A percentile compares a stretch with the other conserved stretches of the same genome.
Conservation (phyloP, 1,140 invertebrate species). For the Drosophila nigrodunni region DNA sequence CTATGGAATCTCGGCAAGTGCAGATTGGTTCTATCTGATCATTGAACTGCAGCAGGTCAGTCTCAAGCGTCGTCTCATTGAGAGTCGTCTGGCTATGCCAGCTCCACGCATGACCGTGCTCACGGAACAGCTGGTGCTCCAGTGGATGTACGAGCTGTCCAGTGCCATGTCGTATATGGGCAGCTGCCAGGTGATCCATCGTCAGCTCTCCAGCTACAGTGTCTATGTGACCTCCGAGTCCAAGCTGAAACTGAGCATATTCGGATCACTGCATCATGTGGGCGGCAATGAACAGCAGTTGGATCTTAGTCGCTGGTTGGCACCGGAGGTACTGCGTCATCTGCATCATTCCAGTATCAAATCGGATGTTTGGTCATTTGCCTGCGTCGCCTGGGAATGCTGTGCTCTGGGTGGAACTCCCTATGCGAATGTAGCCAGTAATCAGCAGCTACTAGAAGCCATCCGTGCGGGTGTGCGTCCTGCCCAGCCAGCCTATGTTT, state of each 20-base stretch:
- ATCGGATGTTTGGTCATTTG: slow-evolving; percentile 94
- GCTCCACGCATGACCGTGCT: slow-evolving; percentile 86
- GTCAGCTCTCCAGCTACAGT: slow-evolving; percentile 90
- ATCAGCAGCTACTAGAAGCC: slow-evolving; percentile 88
- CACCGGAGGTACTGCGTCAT: slow-evolving; percentile 90
- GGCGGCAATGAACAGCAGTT: slow-evolving; percentile 84
- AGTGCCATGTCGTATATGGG: slow-evolving; percentile 89
- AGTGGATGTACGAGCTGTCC: slow-evolving; percentile 86
- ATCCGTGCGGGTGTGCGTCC: slow-evolving; percentile 89
- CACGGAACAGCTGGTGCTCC: slow-evolving; percentile 78
- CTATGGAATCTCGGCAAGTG: slow-evolving; percentile 92
- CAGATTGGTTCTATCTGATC: slow-evolving; percentile 89
- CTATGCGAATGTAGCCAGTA: slow-evolving; percentile 88
- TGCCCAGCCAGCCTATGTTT: slow-evolving; percentile 89
- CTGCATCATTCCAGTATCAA: slow-evolving; percentile 88
- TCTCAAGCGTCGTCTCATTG: slow-evolving; percentile 87
- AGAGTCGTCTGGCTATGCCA: slow-evolving; percentile 60
- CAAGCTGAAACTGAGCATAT: slow-evolving; percentile 60
- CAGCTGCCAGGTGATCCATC: slow-evolving; percentile 88
- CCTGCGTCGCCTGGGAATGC: slow-evolving; percentile 92
- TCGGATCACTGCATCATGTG: slow-evolving; percentile 74
- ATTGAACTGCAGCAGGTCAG: slow-evolving; percentile 88
- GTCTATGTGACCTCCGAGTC: slow-evolving; percentile 86
- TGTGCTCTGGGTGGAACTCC: slow-evolving; percentile 93
- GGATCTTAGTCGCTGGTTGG: slow-evolving; percentile 91